Evolutionary conservation across 2,888 invertebrate species (phyloP).

Genomic region (Panorpa germanica): DNA sequence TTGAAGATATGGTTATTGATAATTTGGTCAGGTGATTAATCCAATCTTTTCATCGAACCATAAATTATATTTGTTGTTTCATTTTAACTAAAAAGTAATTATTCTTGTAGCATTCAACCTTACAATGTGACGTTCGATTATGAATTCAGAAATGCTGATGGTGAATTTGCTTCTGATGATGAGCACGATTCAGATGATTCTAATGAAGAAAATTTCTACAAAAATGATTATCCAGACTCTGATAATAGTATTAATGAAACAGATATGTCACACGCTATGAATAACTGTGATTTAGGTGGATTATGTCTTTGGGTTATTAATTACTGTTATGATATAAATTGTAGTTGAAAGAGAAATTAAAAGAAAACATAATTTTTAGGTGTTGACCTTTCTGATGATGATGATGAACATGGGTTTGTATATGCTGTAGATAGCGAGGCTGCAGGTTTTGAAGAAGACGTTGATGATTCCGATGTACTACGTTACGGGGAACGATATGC

Average conservation of each 20-base stretch:
- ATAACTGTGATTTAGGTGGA: slow-evolving; percentile 22
- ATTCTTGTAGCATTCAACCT: slow-evolving; percentile 9
- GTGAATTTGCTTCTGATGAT: slow-evolving; percentile 23
- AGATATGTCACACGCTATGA: slow-evolving; percentile 39
- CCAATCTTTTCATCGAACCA: slow-evolving; percentile 11
- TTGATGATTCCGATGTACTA: slow-evolving; percentile 31
- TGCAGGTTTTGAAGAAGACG: slow-evolving; percentile 21
- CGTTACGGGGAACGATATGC: slow-evolving; percentile 46
- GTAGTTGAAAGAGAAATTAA: slow-evolving; percentile 8
- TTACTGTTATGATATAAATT: slow-evolving; percentile 2
- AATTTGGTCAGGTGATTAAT: not conserved
- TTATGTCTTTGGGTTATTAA: slow-evolving; percentile 11
- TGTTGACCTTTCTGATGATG: slow-evolving; percentile 17
- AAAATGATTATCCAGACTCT: slow-evolving; percentile 61
- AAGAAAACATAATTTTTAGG: slow-evolving; percentile 15
- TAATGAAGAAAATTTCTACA: slow-evolving; percentile 58
- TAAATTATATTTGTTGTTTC: not conserved
- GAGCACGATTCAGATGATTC: slow-evolving; percentile 51
- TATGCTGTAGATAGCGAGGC: slow-evolving; percentile 23
- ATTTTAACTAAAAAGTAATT: not conserved
- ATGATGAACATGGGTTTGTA: slow-evolving; percentile 21
- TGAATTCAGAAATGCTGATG: slow-evolving; percentile 21
- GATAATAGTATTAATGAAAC: slow-evolving; percentile 35
- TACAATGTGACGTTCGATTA: slow-evolving; percentile 19
- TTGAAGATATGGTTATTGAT: slow-evolving; percentile 20